Evolutionary conservation across 1,140 invertebrate species (phyloP).

Genomic region (Adoxophyes honmai): DNA sequence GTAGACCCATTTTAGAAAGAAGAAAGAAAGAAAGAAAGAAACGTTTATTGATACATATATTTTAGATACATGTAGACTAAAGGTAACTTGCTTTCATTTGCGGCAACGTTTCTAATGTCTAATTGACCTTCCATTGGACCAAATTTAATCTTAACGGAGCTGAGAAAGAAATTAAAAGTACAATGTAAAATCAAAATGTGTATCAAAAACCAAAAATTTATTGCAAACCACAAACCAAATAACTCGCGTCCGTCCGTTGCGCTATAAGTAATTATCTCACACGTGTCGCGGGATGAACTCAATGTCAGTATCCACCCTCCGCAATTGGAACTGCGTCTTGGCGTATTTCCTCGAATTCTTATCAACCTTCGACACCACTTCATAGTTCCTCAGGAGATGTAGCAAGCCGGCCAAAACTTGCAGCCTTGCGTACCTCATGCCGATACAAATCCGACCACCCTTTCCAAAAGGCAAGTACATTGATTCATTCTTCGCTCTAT

Average conservation of each 20-base stretch:
- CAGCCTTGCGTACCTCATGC: constrained; percentile 44
- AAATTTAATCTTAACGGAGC: too few relatives aligned
- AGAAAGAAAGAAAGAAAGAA: too few relatives aligned
- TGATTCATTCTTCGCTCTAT: constrained; percentile 31
- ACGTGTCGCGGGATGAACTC: not conserved
- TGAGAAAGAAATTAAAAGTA: too few relatives aligned
- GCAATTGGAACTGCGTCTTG: not conserved
- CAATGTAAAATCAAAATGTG: too few relatives aligned
- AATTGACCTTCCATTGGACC: too few relatives aligned
- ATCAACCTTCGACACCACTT: not conserved
- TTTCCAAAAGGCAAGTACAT: constrained; percentile 53
- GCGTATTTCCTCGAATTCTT: not conserved
- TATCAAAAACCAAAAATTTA: not conserved
- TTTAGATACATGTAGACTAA: too few relatives aligned
- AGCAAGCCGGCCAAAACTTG: constrained; percentile 64
- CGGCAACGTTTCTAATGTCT: too few relatives aligned
- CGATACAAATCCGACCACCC: constrained; percentile 66
- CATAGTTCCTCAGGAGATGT: constrained; percentile 48
- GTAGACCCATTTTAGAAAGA: too few relatives aligned
- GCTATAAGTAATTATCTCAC: not conserved
- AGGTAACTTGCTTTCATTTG: too few relatives aligned
- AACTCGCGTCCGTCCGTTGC: not conserved
- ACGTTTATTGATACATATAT: too few relatives aligned
- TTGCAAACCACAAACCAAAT: not conserved
- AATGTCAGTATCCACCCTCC: not conserved